These are phyloP conservation scores for Trachymyrmex cornetzi DNA, from an alignment of 1,140 invertebrate species.

Conservation along the genomic window DNA sequence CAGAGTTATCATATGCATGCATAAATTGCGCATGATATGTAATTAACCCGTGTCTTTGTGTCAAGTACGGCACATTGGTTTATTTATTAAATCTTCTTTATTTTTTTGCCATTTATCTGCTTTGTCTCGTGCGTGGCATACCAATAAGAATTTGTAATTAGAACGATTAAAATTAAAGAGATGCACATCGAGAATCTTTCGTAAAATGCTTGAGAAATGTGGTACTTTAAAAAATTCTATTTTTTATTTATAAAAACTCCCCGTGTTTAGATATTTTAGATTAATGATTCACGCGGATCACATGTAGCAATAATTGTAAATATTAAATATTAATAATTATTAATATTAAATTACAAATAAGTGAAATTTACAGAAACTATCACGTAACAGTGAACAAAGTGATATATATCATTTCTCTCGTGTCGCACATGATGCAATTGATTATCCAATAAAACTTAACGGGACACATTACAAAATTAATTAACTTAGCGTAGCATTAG, in stretches of 20 bases:
- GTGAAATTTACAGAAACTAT: neutral
- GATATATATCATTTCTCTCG: neutral
- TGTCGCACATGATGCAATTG: neutral
- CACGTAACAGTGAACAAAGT: neutral
- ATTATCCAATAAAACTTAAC: constrained; percentile 4
- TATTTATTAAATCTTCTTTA: neutral
- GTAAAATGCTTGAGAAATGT: neutral
- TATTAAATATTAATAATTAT: neutral
- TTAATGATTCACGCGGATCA: neutral
- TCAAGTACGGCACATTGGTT: neutral
- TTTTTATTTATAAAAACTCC: neutral
- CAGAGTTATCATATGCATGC: neutral
- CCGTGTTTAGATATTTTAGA: neutral
- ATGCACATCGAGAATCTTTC: neutral
- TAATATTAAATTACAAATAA: neutral
- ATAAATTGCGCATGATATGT: neutral
- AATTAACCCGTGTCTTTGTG: neutral
- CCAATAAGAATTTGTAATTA: neutral
- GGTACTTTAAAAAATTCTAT: neutral
- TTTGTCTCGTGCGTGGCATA: neutral
- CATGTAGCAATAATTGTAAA: neutral
- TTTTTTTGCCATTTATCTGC: neutral
- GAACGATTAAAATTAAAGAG: neutral
- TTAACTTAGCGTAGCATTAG: constrained; percentile 22
- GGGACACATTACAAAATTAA: neutral